Evolutionary conservation across 1,140 invertebrate species (phyloP).

Genomic region (Papilio polyxenes): DNA sequence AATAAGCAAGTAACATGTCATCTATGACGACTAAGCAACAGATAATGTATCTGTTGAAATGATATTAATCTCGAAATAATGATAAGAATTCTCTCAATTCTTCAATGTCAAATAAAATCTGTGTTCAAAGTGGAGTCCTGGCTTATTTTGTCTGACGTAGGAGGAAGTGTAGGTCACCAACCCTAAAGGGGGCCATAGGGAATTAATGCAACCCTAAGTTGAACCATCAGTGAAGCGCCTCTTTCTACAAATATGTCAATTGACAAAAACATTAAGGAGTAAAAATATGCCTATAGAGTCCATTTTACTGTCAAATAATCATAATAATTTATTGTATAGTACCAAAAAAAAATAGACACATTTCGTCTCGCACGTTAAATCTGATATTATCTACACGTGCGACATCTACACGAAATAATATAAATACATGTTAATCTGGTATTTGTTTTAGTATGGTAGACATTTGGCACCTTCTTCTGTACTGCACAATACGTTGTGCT

Average conservation of each 20-base stretch:
- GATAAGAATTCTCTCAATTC: background rate
- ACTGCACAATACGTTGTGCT: background rate
- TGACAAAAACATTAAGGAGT: background rate
- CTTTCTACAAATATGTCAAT: background rate
- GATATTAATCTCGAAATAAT: background rate
- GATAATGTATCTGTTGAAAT: background rate
- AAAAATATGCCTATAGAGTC: background rate
- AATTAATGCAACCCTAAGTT: too few species aligned
- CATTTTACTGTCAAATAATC: background rate
- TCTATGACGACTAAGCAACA: conserved; percentile 23
- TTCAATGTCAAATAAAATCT: background rate
- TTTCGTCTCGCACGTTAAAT: background rate
- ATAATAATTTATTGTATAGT: background rate
- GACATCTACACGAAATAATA: background rate
- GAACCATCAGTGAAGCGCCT: background rate
- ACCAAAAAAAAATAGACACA: background rate
- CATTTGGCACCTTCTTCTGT: conserved; percentile 13
- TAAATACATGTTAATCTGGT: conserved; percentile 11
- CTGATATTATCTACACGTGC: conserved; percentile 10
- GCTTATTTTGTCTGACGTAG: background rate
- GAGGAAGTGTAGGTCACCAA: too few species aligned
- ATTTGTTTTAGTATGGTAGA: conserved; percentile 22
- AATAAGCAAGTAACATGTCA: conserved; percentile 14
- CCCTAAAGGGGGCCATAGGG: too few species aligned
- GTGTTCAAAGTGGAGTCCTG: background rate